Evolutionary conservation across 2,888 invertebrate genomes (phyloP).

Genomic region (Hirtodrosophila trivittata): DNA sequence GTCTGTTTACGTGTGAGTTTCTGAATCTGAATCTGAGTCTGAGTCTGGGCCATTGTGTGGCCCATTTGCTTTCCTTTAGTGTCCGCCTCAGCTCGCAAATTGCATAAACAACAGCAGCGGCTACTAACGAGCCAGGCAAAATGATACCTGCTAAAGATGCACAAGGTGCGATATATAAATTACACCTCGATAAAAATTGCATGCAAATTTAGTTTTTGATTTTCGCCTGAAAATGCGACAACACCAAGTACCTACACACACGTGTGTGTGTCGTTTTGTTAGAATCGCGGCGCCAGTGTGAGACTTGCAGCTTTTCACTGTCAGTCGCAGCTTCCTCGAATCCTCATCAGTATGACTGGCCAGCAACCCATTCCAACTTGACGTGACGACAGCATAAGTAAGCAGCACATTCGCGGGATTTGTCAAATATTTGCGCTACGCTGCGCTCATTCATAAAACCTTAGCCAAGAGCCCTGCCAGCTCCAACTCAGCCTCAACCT

Average conservation of each 20-base stretch:
- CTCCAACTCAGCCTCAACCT: conserved; percentile 23
- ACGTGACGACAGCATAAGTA: conserved; percentile 73
- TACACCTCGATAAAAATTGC: conserved; percentile 61
- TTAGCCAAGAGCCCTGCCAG: conserved; percentile 17
- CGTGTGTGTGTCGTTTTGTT: background rate
- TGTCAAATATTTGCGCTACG: conserved; percentile 77
- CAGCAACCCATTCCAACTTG: conserved; percentile 38
- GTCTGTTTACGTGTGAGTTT: background rate
- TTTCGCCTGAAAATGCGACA: conserved; percentile 33
- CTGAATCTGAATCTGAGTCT: conserved; percentile 25
- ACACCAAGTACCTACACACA: conserved; percentile 5
- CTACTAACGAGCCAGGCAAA: conserved; percentile 44
- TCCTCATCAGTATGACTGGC: conserved; percentile 63
- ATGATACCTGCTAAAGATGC: conserved; percentile 50
- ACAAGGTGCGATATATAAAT: conserved; percentile 69
- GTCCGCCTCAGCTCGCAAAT: conserved; percentile 39
- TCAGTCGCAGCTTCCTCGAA: conserved; percentile 45
- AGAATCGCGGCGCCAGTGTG: conserved; percentile 13
- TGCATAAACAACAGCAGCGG: conserved; percentile 67
- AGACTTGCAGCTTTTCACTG: conserved; percentile 22
- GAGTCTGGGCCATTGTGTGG: conserved; percentile 8
- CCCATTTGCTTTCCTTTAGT: too few relatives aligned
- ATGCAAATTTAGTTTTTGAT: conserved; percentile 61
- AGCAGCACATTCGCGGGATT: conserved; percentile 77
- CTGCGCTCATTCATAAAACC: conserved; percentile 71